These are phyloP conservation scores for Synanceia verrucosa DNA, from an alignment of 2,797 vertebrate genomes.

Conservation along the genomic window DNA sequence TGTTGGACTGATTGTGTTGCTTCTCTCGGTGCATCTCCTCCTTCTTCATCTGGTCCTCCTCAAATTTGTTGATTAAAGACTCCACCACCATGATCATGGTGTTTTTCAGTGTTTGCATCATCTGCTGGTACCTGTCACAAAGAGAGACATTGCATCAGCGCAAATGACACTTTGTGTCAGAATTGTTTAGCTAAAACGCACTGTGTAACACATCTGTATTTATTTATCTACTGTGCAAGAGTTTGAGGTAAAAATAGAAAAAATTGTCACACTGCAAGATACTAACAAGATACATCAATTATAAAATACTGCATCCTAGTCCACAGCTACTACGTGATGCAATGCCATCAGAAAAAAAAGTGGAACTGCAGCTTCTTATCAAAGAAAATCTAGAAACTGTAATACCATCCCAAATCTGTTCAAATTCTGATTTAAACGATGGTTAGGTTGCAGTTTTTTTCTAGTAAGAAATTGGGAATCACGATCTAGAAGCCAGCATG, in stretches of 20 bases:
- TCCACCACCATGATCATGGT: constrained; percentile 90
- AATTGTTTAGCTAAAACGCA: not conserved
- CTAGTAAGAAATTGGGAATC: not conserved
- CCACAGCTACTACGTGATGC: too few relatives aligned
- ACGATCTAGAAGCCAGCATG: not conserved
- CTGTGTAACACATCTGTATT: not conserved
- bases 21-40: constrained; percentile 83
- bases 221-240: not conserved
- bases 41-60: constrained; percentile 88
- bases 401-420: too few relatives aligned
- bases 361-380: too few relatives aligned
- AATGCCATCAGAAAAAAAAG: too few relatives aligned
- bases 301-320: too few relatives aligned
- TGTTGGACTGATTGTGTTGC: constrained; percentile 77
- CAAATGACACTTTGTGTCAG: not conserved
- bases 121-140: constrained; percentile 89
- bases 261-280: too few relatives aligned
- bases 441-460: not conserved
- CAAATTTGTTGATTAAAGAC: constrained; percentile 90
- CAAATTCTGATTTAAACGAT: not conserved
- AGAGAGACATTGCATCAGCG: not conserved
- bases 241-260: too few relatives aligned
- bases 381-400: too few relatives aligned
- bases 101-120: constrained; percentile 92
- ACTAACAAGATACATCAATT: too few relatives aligned